Evolutionary conservation across 2,113 vertebrate genomes (phyloP), one percentile per base, ranked within the genome.

Genomic region (Hymenochirus boettgeri): DNA sequence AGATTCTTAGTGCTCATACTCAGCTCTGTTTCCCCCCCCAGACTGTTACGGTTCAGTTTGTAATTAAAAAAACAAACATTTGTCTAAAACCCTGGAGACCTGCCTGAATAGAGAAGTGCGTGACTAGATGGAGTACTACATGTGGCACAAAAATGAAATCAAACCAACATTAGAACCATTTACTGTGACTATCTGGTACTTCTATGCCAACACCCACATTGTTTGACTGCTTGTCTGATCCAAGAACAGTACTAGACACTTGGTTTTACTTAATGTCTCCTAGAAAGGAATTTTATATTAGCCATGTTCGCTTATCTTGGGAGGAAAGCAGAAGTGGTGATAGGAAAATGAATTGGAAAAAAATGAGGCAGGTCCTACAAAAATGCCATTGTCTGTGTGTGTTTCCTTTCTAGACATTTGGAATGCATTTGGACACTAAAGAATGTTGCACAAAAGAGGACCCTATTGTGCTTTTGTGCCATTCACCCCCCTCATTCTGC

Each of bases 401-500:
- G 42, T 46, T 46, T 46, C 42, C 42, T 17, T 46, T 46, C 42
- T 46, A 46, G 42, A 48, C 46, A 10, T 22, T 48, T 21, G 46
- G 46, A 48, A 22, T 48, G 46, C 10, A 23, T 48, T 48, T 48
- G 46, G 46, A 48, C 19, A 22, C 7, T 48, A 12, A 48, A 48
- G 21, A 22, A 48, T 48, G 46, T 21, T 3, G 19, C 13, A 48
- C 46, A 48, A 48, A 48, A 21, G 46, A 48, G 19, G 15, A 8
- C 18, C 42, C 42, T 46, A n/a, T 18, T 46, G 42, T 46, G 42
- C 42, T 46, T 46, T 18, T 46, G 42, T 46, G 42, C 42, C 42
- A 46, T n/a, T n/a, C 42, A 46, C 46, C 19, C 13, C 45, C 18
- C 46, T n/a, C 21, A 48, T 2, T 22, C 46, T 48, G 46, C 18